Evolutionary conservation across 2,888 invertebrate species (phyloP).

Genomic region (Oasisia sp.): DNA sequence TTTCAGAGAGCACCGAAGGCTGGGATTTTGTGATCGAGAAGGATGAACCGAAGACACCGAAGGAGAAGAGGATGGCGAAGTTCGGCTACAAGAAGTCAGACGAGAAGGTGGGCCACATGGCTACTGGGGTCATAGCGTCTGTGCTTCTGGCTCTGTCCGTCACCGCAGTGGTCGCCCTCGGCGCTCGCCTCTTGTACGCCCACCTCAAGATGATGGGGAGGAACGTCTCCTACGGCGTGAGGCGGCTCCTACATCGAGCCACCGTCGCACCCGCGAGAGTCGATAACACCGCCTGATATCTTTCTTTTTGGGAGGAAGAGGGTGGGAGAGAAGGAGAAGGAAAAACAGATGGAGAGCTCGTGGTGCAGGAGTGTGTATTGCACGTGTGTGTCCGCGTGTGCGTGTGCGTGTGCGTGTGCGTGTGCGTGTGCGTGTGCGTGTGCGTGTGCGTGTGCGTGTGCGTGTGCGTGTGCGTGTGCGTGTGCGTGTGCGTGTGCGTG

Average conservation of each 20-base stretch:
- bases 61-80: neutral
- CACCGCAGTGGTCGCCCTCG: neutral
- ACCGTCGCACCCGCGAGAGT: neutral
- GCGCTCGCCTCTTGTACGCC: neutral
- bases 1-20: neutral
- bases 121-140: neutral
- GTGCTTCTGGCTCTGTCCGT: neutral
- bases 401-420: too few relatives aligned
- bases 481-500: too few relatives aligned
- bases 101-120: neutral
- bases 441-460: too few relatives aligned
- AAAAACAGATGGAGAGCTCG: too few relatives aligned
- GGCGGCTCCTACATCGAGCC: neutral
- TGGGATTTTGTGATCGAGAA: neutral
- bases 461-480: too few relatives aligned
- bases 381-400: too few relatives aligned
- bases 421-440: too few relatives aligned
- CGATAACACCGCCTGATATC: too few relatives aligned
- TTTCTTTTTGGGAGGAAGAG: too few relatives aligned
- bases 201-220: conserved; percentile 13
- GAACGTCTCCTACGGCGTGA: neutral
- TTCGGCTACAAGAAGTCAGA: neutral
- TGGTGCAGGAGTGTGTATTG: too few relatives aligned
- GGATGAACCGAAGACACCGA: neutral
- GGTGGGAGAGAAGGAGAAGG: too few relatives aligned